Evolutionary conservation across 2,113 vertebrate genomes (phyloP).

Genomic region (Porphyrio hochstetteri): DNA sequence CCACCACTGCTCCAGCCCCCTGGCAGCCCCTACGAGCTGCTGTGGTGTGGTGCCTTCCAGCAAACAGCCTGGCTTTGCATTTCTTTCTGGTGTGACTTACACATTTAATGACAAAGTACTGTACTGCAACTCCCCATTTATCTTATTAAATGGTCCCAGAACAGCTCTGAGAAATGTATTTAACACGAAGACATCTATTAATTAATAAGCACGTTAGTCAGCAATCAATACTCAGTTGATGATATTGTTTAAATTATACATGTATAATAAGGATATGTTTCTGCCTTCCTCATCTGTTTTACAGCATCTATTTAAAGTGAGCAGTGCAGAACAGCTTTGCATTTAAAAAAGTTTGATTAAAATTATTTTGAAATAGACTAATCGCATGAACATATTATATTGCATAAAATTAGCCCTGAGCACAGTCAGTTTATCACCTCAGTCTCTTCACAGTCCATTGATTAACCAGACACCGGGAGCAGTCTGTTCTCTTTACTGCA

Average conservation of each 20-base stretch:
- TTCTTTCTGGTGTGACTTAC: not conserved
- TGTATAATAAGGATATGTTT: slow-evolving; percentile 17
- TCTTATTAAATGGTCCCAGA: slow-evolving; percentile 45
- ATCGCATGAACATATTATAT: slow-evolving; percentile 65
- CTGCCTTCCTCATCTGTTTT: slow-evolving; percentile 46
- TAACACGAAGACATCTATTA: slow-evolving; percentile 54
- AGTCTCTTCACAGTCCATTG: slow-evolving; percentile 72
- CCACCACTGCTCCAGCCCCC: not conserved
- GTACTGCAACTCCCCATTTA: not conserved
- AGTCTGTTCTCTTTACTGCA: not conserved
- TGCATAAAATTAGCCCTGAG: slow-evolving; percentile 73
- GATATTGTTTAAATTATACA: slow-evolving; percentile 63
- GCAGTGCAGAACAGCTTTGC: slow-evolving; percentile 50
- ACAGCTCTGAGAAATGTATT: slow-evolving; percentile 45
- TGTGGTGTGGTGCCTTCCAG: not conserved
- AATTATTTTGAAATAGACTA: slow-evolving; percentile 74
- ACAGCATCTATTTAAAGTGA: slow-evolving; percentile 40
- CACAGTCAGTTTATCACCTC: slow-evolving; percentile 67
- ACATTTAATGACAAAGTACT: not conserved
- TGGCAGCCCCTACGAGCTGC: not conserved
- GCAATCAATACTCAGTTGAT: slow-evolving; percentile 56
- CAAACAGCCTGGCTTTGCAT: not conserved
- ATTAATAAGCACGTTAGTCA: slow-evolving; percentile 67
- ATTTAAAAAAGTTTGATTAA: slow-evolving; percentile 66
- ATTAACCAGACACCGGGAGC: slow-evolving; percentile 57